A percentile compares a stretch with the other conserved stretches of the same genome.
These are phyloP conservation scores for Myrmecophaga tridactyla DNA, from an alignment of 2,113 vertebrate species.

Conservation along the genomic window DNA sequence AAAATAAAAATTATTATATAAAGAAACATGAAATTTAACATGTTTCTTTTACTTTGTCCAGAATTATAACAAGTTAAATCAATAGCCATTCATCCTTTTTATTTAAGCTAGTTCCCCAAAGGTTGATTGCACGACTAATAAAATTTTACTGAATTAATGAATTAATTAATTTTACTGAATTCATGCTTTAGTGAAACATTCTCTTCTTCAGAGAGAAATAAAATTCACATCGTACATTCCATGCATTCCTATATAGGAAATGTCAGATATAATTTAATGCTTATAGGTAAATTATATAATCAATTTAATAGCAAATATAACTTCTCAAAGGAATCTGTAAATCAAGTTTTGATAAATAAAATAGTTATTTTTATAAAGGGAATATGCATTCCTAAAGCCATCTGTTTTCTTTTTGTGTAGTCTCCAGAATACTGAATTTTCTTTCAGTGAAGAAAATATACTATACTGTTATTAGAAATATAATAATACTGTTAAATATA, in stretches of 20 bases:
- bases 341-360: neutral
- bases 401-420: neutral
- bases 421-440: neutral
- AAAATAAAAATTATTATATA: neutral
- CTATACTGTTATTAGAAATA: neutral
- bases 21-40: neutral
- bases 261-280: neutral
- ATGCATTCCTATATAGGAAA: neutral
- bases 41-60: neutral
- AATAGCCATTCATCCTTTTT: neutral
- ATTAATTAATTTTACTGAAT: too few species aligned
- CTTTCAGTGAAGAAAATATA: neutral
- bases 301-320: neutral
- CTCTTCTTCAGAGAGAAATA: neutral
- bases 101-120: constrained; percentile 17
- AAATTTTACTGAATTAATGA: neutral
- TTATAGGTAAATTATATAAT: neutral
- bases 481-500: too few species aligned
- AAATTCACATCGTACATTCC: neutral
- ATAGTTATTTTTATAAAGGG: neutral
- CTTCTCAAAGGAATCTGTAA: neutral
- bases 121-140: neutral
- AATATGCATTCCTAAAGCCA: neutral
- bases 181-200: neutral
- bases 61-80: neutral